These are phyloP conservation scores for Barnardius zonarius DNA, from an alignment of 2,113 vertebrate genomes.

Conservation along the genomic window DNA sequence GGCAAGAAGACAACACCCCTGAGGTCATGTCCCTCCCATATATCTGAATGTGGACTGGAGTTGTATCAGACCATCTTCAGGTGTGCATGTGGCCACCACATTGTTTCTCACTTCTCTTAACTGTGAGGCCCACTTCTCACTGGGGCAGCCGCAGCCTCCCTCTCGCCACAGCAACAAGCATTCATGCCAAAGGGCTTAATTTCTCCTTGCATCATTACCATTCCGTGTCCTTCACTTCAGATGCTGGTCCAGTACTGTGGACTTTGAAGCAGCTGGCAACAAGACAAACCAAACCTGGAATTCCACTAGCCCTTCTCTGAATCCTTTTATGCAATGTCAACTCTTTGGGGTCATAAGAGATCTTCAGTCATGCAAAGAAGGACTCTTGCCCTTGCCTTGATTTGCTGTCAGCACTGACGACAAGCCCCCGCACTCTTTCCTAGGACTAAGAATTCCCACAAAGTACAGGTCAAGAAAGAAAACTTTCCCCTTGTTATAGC, in stretches of 20 bases:
- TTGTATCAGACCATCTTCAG: not conserved
- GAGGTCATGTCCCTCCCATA: not conserved
- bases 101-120: not conserved
- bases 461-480: not conserved
- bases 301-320: not conserved
- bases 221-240: not conserved
- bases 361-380: not conserved
- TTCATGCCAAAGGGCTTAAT: not conserved
- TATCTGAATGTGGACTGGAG: not conserved
- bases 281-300: not conserved
- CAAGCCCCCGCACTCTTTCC: not conserved
- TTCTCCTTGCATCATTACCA: not conserved
- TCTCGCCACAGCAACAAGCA: not conserved
- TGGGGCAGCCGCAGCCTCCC: not conserved
- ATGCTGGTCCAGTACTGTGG: not conserved
- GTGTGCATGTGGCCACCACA: not conserved
- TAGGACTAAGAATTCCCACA: not conserved
- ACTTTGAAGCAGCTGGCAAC: not conserved
- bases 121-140: not conserved
- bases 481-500: not conserved
- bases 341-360: not conserved
- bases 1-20: not conserved
- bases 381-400: not conserved
- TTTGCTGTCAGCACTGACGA: not conserved
- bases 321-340: not conserved